These are phyloP conservation scores for Thunnus maccoyii DNA, from an alignment of 2,113 vertebrate genomes.

Conservation along the genomic window DNA sequence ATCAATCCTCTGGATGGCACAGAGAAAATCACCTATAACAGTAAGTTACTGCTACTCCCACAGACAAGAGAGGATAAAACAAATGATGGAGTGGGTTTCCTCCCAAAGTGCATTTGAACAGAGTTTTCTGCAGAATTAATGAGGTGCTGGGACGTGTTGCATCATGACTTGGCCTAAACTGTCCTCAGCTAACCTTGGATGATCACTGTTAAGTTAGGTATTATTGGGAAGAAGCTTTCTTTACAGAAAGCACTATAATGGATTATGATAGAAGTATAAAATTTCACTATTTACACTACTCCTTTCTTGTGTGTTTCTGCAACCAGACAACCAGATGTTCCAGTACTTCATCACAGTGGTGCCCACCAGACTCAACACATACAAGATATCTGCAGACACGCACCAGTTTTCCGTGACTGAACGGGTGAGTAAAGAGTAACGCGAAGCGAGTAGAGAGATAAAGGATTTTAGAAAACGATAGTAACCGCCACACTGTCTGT, in stretches of 20 bases:
- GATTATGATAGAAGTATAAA: neutral
- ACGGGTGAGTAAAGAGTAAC: slow-evolving; percentile 84
- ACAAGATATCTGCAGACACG: slow-evolving; percentile 93
- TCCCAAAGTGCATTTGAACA: neutral
- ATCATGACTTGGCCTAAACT: neutral
- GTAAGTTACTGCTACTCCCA: slow-evolving; percentile 82
- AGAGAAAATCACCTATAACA: slow-evolving; percentile 94
- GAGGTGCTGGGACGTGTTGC: neutral
- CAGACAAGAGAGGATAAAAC: neutral
- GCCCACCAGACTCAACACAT: slow-evolving; percentile 94
- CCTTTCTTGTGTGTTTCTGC: slow-evolving; percentile 4
- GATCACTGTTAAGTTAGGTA: neutral
- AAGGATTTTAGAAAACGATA: neutral
- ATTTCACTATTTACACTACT: neutral
- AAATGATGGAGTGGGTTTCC: neutral
- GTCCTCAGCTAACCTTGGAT: neutral
- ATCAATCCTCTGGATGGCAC: slow-evolving; percentile 97
- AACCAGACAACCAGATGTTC: slow-evolving; percentile 98
- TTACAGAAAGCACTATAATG: neutral
- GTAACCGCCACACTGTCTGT: neutral
- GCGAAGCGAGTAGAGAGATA: neutral
- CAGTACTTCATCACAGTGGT: slow-evolving; percentile 99
- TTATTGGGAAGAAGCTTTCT: neutral
- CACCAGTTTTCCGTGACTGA: slow-evolving; percentile 98
- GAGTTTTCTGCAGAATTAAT: slow-evolving; percentile 3